Conservation (phyloP, 1,140 invertebrate species). For the Patella vulgata region DNA sequence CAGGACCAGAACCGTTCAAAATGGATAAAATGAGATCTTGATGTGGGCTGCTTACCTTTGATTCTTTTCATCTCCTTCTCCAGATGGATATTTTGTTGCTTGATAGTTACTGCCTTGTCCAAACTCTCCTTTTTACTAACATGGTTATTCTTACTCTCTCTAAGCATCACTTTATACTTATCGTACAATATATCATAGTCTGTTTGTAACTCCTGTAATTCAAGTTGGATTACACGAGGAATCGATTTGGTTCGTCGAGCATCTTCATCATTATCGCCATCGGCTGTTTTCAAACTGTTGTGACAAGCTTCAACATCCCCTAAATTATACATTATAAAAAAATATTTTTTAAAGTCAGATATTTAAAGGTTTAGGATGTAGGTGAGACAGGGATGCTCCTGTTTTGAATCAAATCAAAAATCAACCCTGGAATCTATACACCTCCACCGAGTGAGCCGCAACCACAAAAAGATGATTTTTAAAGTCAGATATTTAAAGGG, state of each 20-base stretch:
- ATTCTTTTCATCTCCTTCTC: slow-evolving; percentile 9
- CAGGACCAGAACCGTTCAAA: too few relatives aligned
- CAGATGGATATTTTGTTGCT: neutral
- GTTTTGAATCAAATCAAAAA: neutral
- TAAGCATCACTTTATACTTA: slow-evolving; percentile 5
- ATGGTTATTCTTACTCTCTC: neutral
- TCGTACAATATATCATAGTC: slow-evolving; percentile 17
- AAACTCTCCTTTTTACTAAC: neutral
- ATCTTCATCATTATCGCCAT: neutral
- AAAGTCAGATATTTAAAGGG: neutral
- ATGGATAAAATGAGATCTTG: too few relatives aligned
- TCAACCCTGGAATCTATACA: too few relatives aligned
- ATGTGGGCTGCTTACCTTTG: too few relatives aligned
- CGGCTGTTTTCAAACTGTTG: neutral
- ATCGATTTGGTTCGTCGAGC: neutral
- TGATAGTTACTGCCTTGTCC: neutral
- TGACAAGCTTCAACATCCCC: neutral
- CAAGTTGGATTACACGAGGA: slow-evolving; percentile 5
- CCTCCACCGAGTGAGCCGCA: neutral
- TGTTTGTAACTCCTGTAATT: slow-evolving; percentile 7
- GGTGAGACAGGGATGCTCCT: neutral
- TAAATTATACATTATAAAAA: too few relatives aligned
- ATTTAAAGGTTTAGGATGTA: neutral
- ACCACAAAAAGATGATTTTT: neutral
- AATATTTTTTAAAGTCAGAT: too few relatives aligned